Conservation (phyloP, 1,140 invertebrate species). For the Heliothis virescens region DNA sequence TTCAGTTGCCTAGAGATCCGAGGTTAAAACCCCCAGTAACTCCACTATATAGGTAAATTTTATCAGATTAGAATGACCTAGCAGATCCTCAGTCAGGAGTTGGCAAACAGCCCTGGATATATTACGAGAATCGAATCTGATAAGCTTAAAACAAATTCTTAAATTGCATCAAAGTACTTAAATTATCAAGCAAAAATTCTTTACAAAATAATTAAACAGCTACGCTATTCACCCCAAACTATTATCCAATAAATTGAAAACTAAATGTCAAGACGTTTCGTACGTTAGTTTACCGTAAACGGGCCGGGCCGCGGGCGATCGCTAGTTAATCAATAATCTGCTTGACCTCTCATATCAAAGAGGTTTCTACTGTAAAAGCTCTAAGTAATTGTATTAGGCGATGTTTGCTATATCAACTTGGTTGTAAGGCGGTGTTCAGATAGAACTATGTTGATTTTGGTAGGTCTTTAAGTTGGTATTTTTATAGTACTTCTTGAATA, state of each 20-base stretch:
- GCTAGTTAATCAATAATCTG: conserved; percentile 43
- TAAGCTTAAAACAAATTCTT: too few species aligned
- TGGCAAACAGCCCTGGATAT: too few species aligned
- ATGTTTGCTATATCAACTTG: conserved; percentile 38
- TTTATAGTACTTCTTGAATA: not conserved
- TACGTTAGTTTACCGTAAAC: conserved; percentile 14
- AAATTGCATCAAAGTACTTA: not conserved
- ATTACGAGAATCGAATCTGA: too few species aligned
- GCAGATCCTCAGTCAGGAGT: too few species aligned
- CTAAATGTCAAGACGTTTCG: conserved; percentile 16
- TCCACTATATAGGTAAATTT: too few species aligned
- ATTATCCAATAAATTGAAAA: conserved; percentile 7
- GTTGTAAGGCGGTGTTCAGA: not conserved
- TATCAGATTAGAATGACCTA: too few species aligned
- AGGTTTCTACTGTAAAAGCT: conserved; percentile 33
- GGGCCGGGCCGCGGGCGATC: conserved; percentile 20
- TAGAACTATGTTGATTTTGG: not conserved
- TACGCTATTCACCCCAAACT: not conserved
- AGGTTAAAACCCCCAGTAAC: too few species aligned
- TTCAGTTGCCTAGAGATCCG: too few species aligned
- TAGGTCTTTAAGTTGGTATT: not conserved
- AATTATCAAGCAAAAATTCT: not conserved
- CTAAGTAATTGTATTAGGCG: conserved; percentile 40
- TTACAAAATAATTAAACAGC: not conserved
- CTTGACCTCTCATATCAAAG: conserved; percentile 44